These are phyloP conservation scores for Siniperca knerii DNA, from an alignment of 2,113 vertebrate species.

Conservation along the genomic window DNA sequence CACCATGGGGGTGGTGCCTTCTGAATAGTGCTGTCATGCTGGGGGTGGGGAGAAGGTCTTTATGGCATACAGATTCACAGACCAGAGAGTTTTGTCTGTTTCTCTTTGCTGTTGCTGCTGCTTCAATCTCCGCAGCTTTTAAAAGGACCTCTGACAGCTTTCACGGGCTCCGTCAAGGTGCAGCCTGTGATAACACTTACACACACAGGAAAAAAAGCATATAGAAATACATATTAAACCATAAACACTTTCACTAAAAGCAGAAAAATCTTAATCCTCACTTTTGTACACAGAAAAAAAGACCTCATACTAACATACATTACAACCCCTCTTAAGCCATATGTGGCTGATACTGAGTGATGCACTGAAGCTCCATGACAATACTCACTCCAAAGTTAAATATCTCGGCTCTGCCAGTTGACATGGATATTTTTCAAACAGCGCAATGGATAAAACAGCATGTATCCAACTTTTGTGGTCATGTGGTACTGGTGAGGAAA, in stretches of 20 bases:
- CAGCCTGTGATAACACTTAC: conserved; percentile 33
- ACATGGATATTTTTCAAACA: conserved; percentile 38
- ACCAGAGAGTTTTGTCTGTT: conserved; percentile 44
- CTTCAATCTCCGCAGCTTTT: conserved; percentile 57
- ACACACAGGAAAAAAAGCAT: neutral
- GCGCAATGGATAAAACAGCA: conserved; percentile 50
- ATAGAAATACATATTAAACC: conserved; percentile 39
- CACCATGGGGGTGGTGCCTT: conserved; percentile 66
- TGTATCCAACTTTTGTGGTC: conserved; percentile 16
- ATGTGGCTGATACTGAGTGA: conserved; percentile 33
- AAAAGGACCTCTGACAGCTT: conserved; percentile 53
- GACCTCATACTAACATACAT: neutral
- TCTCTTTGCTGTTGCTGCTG: conserved; percentile 36
- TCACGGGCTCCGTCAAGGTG: conserved; percentile 55
- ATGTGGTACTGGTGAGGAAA: conserved; percentile 22
- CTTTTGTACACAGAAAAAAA: conserved; percentile 12
- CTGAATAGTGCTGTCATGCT: conserved; percentile 61
- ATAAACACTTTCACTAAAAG: conserved; percentile 48
- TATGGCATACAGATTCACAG: conserved; percentile 63
- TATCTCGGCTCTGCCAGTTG: conserved; percentile 27
- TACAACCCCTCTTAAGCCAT: conserved; percentile 35
- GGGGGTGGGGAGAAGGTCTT: conserved; percentile 47
- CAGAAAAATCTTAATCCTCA: conserved; percentile 12
- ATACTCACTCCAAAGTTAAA: conserved; percentile 44
- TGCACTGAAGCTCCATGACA: conserved; percentile 1